Conservation (phyloP, 2,888 invertebrate species). For the Andrena camellia region DNA sequence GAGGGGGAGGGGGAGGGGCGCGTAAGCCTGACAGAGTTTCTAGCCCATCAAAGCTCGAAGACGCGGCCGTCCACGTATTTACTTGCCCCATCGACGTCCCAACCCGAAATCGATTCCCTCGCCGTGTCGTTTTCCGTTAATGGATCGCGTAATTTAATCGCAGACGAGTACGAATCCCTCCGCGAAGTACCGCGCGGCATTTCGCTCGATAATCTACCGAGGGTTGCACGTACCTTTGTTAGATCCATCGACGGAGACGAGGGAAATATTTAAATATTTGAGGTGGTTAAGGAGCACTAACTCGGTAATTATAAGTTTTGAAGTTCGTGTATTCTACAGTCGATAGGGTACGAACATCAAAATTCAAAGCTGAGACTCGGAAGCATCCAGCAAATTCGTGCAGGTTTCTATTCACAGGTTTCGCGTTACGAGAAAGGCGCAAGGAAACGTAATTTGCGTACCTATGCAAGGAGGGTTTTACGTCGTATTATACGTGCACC, state of each 20-base stretch:
- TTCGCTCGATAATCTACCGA: conserved; percentile 58
- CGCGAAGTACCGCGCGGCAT: conserved; percentile 49
- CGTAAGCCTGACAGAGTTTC: conserved; percentile 11
- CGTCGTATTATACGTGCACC: not conserved
- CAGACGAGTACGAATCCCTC: conserved; percentile 66
- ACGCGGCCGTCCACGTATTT: conserved; percentile 11
- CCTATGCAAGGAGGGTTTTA: not conserved
- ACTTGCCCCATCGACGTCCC: conserved; percentile 18
- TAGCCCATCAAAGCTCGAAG: conserved; percentile 10
- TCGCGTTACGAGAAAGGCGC: not conserved
- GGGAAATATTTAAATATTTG: conserved; percentile 54
- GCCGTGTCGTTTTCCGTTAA: conserved; percentile 73
- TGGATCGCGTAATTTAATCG: conserved; percentile 76
- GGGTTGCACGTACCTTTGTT: conserved; percentile 43
- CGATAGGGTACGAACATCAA: too few species aligned
- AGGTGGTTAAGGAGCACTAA: not conserved
- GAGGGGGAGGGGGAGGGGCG: too few species aligned
- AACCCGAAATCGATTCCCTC: conserved; percentile 66
- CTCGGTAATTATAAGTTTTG: too few species aligned
- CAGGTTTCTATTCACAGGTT: not conserved
- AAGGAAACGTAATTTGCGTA: not conserved
- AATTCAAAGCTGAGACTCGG: not conserved
- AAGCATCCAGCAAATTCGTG: not conserved
- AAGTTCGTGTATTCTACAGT: too few species aligned
- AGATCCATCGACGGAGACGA: conserved; percentile 25